Percentiles rank a stretch among this genome's conserved stretches.
phyloP scores from a whole-genome alignment of 2,888 invertebrate genomes.

The Anorthoa munda region DNA sequence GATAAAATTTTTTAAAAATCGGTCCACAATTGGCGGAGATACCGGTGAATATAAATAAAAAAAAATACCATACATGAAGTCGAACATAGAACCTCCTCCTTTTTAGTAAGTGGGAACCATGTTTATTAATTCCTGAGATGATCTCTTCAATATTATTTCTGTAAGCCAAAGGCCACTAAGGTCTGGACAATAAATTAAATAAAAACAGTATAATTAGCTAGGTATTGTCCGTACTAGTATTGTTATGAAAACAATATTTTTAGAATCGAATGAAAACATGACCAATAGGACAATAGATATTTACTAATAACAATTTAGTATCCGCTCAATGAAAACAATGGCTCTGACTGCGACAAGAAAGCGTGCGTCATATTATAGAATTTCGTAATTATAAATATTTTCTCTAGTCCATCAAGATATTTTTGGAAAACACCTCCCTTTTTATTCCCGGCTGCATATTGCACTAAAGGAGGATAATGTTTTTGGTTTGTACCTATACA shows the following conservation, averaged over 20 bases:
- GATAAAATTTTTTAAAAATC: too few species aligned
- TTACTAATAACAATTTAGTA: constrained; percentile 54
- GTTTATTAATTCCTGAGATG: too few species aligned
- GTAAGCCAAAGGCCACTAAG: background rate
- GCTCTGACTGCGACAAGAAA: constrained; percentile 7
- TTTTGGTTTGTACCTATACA: background rate
- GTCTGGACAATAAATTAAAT: constrained; percentile 39
- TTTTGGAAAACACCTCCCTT: background rate
- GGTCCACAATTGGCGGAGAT: too few species aligned
- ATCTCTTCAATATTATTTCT: background rate
- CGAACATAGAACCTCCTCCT: too few species aligned
- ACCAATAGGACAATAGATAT: constrained; percentile 57
- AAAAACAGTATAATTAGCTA: constrained; percentile 9
- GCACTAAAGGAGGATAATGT: background rate
- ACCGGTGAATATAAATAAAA: too few species aligned
- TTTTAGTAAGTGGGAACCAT: too few species aligned
- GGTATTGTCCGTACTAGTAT: constrained; percentile 18
- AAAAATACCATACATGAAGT: too few species aligned
- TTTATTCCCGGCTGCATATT: background rate
- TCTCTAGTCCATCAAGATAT: background rate
- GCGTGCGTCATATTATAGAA: constrained; percentile 34
- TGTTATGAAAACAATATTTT: constrained; percentile 62
- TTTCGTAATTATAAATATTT: constrained; percentile 40
- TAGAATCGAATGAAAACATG: constrained; percentile 49
- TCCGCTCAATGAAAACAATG: constrained; percentile 47